Base-by-base conservation (phyloP, 2,113 vertebrate genomes). In the Forbesichthys papilliferus region DNA sequence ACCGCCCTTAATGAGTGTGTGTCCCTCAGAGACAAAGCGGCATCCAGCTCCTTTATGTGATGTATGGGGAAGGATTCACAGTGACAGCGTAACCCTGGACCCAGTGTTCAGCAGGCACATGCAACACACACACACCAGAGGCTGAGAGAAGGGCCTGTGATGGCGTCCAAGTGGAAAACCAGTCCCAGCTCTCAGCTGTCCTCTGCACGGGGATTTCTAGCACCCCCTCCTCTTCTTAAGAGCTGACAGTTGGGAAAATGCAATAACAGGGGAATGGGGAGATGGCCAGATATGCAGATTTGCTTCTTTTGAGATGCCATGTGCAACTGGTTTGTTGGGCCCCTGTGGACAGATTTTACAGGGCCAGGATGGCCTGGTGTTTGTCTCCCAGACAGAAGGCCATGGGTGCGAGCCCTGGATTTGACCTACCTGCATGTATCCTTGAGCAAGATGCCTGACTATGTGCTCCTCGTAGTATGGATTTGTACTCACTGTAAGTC, bases 141-240 rank as follows among this genome's bases (percentile, higher is more conserved):
- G 71, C 57, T 14, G 46, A 81, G 79, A 82, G 84, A 83, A 82
- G 60, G 78, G 68, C 75, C 72, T 74, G 74, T 62, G 71, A 86
- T 79, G 71, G 71, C 77, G 71, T 84, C 71, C 82, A 88, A 86
- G 88, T 90, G 86, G 81, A 84, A 89, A 91, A 89, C 89, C 83
- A 80, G 82, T 86, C 78, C 83, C 78, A 79, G 80, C 78, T 85
- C 83, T 85, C 72, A 83, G 81, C 78, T 90, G 88, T 87, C 62
- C 27, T 27, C 27, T 27, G 27, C 27, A 27, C 2, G 2, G 27
- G 4, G 13, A 11, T 0, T 14, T 42, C 4, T 42, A 6, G 20
- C 11, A 33, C 18, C 58, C 54, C 59, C 49, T 72, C 47, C 33
- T 73, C 68, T 86, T 10, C 63, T 52, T 64, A 55, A 80, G 68